These are phyloP conservation scores for Forbesichthys papilliferus DNA, from an alignment of 2,113 vertebrate species.

Conservation along the genomic window DNA sequence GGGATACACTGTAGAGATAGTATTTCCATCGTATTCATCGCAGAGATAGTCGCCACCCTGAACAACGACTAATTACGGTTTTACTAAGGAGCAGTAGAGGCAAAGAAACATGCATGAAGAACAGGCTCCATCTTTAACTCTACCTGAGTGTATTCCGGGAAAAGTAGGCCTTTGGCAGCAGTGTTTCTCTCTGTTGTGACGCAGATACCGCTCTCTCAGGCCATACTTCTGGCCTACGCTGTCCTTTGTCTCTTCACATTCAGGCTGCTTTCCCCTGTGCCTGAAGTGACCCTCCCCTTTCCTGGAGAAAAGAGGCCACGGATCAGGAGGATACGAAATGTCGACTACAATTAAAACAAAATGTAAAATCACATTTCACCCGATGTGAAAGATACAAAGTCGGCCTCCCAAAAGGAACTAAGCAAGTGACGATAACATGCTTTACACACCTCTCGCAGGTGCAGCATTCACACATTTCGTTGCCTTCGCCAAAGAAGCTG, in stretches of 20 bases:
- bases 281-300: constrained; percentile 87
- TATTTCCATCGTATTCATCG: no score
- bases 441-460: constrained; percentile 88
- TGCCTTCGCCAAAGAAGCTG: constrained; percentile 92
- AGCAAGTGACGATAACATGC: neutral
- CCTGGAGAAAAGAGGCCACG: constrained; percentile 57
- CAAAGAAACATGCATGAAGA: neutral
- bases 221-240: constrained; percentile 80
- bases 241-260: constrained; percentile 69
- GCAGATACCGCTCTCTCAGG: constrained; percentile 84
- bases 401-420: neutral
- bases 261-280: constrained; percentile 65
- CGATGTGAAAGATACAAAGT: neutral
- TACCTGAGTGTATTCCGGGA: constrained; percentile 69
- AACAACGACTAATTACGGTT: neutral
- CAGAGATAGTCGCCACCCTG: no score
- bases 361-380: neutral
- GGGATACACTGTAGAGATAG: no score
- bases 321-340: neutral
- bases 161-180: constrained; percentile 45
- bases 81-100: no score
- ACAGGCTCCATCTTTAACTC: constrained; percentile 35
- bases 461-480: constrained; percentile 92
- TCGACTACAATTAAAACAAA: neutral
- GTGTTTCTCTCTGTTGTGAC: constrained; percentile 78